phyloP scores from a whole-genome alignment of 2,113 vertebrate species.

The Callionymus lyra region DNA sequence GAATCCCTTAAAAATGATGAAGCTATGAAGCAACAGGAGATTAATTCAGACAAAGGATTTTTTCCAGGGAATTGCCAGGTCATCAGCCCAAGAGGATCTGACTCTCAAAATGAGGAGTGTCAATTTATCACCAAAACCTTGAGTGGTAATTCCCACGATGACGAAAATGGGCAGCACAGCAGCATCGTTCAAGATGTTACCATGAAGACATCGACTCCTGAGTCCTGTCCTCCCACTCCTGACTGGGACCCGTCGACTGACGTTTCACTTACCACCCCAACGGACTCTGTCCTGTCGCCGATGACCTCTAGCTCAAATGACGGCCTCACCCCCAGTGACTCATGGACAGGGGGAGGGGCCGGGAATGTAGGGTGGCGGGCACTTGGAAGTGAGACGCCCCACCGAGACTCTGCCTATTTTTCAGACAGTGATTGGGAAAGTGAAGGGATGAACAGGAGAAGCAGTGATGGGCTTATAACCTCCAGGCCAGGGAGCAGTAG shows the following conservation, averaged over 20 bases:
- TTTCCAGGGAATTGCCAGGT: constrained; percentile 30
- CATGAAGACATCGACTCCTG: constrained; percentile 3
- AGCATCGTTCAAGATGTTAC: constrained; percentile 6
- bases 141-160: constrained; percentile 8
- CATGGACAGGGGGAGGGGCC: constrained; percentile 56
- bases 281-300: constrained; percentile 69
- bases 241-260: constrained; percentile 53
- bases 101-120: constrained; percentile 4
- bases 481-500: constrained; percentile 50
- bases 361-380: constrained; percentile 64
- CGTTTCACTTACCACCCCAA: constrained; percentile 60
- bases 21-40: constrained; percentile 19
- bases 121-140: not conserved
- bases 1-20: constrained; percentile 16
- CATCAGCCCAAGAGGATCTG: constrained; percentile 5
- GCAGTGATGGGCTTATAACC: constrained; percentile 40
- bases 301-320: constrained; percentile 67
- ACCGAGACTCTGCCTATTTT: constrained; percentile 80
- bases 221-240: constrained; percentile 37
- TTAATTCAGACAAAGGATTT: constrained; percentile 6
- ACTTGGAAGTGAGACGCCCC: constrained; percentile 68
- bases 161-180: constrained; percentile 10
- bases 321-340: constrained; percentile 70
- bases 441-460: constrained; percentile 59
- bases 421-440: constrained; percentile 74